Percentiles rank a stretch among this genome's conserved stretches.
These are phyloP conservation scores for Caenorhabditis auriculariae DNA, from an alignment of 2,888 invertebrate genomes.

Conservation along the genomic window DNA sequence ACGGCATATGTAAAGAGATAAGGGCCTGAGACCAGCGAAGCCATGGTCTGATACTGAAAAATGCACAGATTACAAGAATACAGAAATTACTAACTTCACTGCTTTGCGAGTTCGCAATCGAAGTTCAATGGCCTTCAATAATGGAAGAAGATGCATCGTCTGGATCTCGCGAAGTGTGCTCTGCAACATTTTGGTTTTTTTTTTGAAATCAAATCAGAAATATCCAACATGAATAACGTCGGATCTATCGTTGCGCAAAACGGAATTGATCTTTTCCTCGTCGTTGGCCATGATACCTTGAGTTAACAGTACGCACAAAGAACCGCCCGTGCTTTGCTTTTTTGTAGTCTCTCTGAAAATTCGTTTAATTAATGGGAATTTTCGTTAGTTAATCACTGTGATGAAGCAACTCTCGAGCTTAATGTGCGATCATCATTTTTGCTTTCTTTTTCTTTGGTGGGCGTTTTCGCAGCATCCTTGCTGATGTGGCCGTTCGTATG, in stretches of 20 bases:
- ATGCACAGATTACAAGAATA: too few species aligned
- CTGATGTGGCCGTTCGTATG: too few species aligned
- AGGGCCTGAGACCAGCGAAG: conserved; percentile 35
- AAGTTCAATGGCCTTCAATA: conserved; percentile 29
- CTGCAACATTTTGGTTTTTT: too few species aligned
- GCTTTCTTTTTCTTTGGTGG: too few species aligned
- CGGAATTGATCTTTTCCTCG: conserved; percentile 24
- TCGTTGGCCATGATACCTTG: conserved; percentile 44
- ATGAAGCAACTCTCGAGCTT: too few species aligned
- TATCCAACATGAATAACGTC: conserved; percentile 22
- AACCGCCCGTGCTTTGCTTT: conserved; percentile 15
- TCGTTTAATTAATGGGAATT: too few species aligned
- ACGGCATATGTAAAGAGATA: conserved; percentile 32
- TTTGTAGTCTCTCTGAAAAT: too few species aligned
- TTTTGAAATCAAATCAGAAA: neutral
- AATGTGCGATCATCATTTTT: too few species aligned
- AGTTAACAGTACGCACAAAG: conserved; percentile 31
- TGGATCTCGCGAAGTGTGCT: conserved; percentile 31
- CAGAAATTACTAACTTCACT: conserved; percentile 13
- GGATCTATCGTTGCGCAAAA: conserved; percentile 16
- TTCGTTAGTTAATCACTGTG: too few species aligned
- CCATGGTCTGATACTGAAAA: conserved; percentile 32
- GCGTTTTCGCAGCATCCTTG: too few species aligned
- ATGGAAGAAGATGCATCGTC: conserved; percentile 31
- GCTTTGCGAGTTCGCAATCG: conserved; percentile 28